These are phyloP conservation scores for Aphis craccivora DNA, from an alignment of 1,140 invertebrate species.

Conservation along the genomic window DNA sequence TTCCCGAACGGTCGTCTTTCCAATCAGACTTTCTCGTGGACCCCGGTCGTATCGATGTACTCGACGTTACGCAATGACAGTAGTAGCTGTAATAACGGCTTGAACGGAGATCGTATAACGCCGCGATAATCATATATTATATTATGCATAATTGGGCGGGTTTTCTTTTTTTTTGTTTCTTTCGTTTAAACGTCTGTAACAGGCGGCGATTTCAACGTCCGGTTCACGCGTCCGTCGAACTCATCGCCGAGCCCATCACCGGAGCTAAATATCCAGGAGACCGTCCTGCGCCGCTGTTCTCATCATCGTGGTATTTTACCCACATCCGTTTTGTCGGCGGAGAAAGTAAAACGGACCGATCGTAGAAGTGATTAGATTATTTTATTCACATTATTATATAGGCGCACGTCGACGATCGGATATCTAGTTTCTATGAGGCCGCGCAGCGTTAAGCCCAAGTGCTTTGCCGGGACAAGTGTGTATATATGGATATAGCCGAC, in stretches of 20 bases:
- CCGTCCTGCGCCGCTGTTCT: constrained; percentile 9
- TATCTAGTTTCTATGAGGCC: constrained; percentile 39
- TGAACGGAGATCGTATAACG: too few relatives aligned
- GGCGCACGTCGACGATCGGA: not conserved
- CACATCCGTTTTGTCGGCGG: constrained; percentile 49
- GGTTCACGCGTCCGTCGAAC: not conserved
- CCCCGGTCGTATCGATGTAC: too few relatives aligned
- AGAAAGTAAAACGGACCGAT: constrained; percentile 53
- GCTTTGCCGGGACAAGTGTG: not conserved
- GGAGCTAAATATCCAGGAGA: constrained; percentile 11
- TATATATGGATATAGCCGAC: not conserved
- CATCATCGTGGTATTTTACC: constrained; percentile 21
- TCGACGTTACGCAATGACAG: not conserved
- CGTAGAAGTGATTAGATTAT: not conserved
- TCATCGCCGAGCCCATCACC: not conserved
- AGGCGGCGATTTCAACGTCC: not conserved
- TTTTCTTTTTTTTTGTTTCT: not conserved
- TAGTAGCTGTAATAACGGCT: not conserved
- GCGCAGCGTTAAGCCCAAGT: not conserved
- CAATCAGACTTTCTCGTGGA: not conserved
- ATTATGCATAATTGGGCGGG: not conserved
- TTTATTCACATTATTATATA: not conserved
- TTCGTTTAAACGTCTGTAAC: not conserved
- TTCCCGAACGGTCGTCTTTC: not conserved
- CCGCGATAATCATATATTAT: not conserved